Percentiles rank a stretch among this genome's conserved stretches.
Evolutionary conservation across 2,113 vertebrate species (phyloP).

Genomic region (Plecturocebus donacophilus): DNA sequence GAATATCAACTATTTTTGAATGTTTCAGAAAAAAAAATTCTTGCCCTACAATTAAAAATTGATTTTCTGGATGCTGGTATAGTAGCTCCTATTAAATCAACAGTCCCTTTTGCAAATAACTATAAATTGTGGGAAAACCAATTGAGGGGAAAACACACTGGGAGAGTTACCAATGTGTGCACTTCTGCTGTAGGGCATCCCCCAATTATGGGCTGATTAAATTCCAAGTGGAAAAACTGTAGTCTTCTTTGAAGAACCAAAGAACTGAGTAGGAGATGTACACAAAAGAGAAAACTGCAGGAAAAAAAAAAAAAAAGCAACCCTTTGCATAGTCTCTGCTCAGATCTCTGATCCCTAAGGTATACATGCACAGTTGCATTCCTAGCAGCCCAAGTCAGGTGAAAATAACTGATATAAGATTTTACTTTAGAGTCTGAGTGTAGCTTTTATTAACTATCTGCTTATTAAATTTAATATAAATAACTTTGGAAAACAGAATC

Average conservation of each 20-base stretch:
- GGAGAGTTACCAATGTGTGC: background rate
- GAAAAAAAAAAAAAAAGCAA: no score
- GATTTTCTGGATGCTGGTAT: background rate
- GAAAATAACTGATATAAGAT: background rate
- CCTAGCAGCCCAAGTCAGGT: background rate
- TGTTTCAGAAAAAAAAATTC: background rate
- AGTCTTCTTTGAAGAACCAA: background rate
- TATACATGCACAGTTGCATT: background rate
- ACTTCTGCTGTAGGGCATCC: background rate
- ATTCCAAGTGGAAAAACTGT: background rate
- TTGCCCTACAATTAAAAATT: background rate
- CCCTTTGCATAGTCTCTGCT: background rate
- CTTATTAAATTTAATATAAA: background rate
- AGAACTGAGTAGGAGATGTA: background rate
- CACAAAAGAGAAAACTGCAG: background rate
- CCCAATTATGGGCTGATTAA: background rate
- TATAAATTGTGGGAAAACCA: background rate
- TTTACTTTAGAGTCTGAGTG: background rate
- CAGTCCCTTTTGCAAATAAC: background rate
- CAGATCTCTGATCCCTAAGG: background rate
- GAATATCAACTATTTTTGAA: background rate
- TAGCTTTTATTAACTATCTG: background rate
- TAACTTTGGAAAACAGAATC: background rate
- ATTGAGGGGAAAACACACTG: background rate
- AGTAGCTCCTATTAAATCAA: background rate